These are phyloP conservation scores for Pterobdella sp. DNA, from an alignment of 2,888 invertebrate genomes.

Conservation along the genomic window DNA sequence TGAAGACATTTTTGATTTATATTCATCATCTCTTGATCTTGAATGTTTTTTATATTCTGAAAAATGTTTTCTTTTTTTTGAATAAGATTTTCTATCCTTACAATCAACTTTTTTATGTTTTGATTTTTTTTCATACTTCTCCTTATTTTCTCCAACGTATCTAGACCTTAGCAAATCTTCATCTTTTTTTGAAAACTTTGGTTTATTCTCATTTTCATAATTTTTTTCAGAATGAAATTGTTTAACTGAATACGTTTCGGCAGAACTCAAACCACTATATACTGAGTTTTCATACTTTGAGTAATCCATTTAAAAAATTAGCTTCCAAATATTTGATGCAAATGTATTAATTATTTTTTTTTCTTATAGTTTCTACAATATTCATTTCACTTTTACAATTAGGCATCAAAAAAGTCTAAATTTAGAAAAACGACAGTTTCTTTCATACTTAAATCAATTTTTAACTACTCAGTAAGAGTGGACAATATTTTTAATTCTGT, in stretches of 20 bases:
- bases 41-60: too few relatives aligned
- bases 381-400: neutral
- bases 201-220: too few relatives aligned
- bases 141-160: too few relatives aligned
- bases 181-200: too few relatives aligned
- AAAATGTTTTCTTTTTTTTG: too few relatives aligned
- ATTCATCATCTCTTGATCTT: too few relatives aligned
- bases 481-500: neutral
- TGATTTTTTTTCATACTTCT: too few relatives aligned
- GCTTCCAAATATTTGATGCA: neutral
- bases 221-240: too few relatives aligned
- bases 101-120: too few relatives aligned
- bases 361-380: neutral
- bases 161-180: too few relatives aligned
- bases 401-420: neutral
- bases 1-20: too few relatives aligned
- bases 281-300: neutral
- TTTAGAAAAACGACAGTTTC: neutral
- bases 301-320: neutral
- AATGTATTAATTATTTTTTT: neutral
- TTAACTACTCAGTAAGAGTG: neutral
- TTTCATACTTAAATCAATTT: neutral
- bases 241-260: neutral
- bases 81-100: too few relatives aligned
- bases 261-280: neutral